Percentiles rank a stretch among this genome's conserved stretches.
These are phyloP conservation scores for Scopus umbretta DNA, from an alignment of 2,113 vertebrate species.

Conservation along the genomic window DNA sequence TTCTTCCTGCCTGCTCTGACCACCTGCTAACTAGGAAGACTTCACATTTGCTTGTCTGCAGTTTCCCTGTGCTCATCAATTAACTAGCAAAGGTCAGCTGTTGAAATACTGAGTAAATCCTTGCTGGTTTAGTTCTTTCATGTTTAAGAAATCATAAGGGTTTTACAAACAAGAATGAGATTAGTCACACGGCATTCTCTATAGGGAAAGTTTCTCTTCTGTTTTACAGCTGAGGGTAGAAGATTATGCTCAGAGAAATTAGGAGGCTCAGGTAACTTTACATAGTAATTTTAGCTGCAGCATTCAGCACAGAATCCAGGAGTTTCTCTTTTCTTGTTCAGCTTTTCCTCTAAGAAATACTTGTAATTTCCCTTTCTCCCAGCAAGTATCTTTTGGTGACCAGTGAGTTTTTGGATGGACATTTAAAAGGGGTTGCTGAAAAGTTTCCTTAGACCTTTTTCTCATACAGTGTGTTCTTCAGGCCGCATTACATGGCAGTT, in stretches of 20 bases:
- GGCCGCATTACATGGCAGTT: background rate
- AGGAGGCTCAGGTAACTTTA: background rate
- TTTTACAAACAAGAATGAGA: background rate
- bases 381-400: background rate
- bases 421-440: background rate
- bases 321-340: background rate
- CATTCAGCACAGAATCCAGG: background rate
- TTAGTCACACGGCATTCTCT: background rate
- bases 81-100: background rate
- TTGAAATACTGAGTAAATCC: background rate
- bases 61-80: background rate
- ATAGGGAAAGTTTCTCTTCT: background rate
- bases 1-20: background rate
- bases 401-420: background rate
- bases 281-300: background rate
- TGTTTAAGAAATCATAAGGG: background rate
- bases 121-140: background rate
- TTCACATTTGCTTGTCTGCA: background rate
- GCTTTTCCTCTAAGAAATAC: background rate
- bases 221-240: background rate
- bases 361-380: background rate
- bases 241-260: background rate
- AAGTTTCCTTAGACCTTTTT: background rate
- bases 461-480: background rate
- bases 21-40: background rate